These are phyloP conservation scores for Metridium senile DNA, from an alignment of 92 coral and sea anemone species.

Conservation along the genomic window DNA sequence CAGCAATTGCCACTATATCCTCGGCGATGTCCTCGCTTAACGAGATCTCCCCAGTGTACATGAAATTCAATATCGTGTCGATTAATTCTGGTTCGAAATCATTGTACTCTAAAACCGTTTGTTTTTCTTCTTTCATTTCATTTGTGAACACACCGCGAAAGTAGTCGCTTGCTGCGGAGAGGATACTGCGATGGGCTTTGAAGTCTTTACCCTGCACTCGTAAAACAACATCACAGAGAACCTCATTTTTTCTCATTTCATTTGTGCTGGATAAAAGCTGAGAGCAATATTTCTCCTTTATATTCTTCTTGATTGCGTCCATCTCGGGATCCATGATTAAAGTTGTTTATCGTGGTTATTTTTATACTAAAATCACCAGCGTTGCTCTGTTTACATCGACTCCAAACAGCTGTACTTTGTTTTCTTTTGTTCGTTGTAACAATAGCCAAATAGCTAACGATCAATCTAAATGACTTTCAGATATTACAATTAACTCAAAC, in stretches of 20 bases:
- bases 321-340: conserved; percentile 23
- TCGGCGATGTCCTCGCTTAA: conserved; percentile 58
- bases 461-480: not conserved
- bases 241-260: conserved; percentile 29
- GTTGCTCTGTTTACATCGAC: not conserved
- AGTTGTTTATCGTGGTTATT: not conserved
- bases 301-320: conserved; percentile 4
- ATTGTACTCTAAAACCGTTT: conserved; percentile 32
- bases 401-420: not conserved
- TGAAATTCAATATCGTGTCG: conserved; percentile 46
- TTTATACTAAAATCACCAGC: not conserved
- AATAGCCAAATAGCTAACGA: not conserved
- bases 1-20: conserved; percentile 61
- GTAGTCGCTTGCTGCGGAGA: conserved; percentile 73
- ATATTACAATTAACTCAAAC: not conserved
- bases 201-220: conserved; percentile 57
- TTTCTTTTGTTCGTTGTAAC: not conserved
- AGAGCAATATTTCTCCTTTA: conserved; percentile 13
- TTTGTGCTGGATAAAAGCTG: conserved; percentile 16
- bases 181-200: conserved; percentile 61
- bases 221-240: conserved; percentile 70
- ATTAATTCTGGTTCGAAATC: conserved; percentile 47
- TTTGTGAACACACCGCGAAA: conserved; percentile 66
- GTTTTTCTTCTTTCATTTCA: conserved; percentile 50
- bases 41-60: conserved; percentile 68